Percentiles rank a stretch among this genome's conserved stretches.
These are phyloP conservation scores for Drosophila monieri DNA, from an alignment of 2,888 invertebrate species.

Conservation along the genomic window DNA sequence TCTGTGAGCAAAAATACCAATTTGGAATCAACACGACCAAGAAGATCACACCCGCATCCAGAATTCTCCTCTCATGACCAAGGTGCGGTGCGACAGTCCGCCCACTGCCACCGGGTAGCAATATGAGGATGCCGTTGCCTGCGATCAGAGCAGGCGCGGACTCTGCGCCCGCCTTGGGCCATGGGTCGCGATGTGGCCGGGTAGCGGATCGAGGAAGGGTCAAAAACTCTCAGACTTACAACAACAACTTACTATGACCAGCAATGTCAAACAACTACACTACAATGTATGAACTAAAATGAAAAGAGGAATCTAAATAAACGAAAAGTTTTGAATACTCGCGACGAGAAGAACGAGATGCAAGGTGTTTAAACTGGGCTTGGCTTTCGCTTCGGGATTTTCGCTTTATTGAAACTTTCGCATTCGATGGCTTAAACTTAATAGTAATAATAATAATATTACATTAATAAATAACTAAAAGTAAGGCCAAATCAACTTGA, in stretches of 20 bases:
- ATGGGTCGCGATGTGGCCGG: slow-evolving; percentile 15
- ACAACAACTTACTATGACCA: slow-evolving; percentile 42
- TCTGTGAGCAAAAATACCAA: slow-evolving; percentile 45
- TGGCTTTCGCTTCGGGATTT: slow-evolving; percentile 48
- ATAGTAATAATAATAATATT: slow-evolving; percentile 57
- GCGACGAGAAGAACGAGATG: slow-evolving; percentile 61
- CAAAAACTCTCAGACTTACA: slow-evolving; percentile 54
- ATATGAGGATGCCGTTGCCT: slow-evolving; percentile 72
- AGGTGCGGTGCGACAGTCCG: slow-evolving; percentile 19
- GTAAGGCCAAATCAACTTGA: slow-evolving; percentile 69
- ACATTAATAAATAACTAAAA: slow-evolving; percentile 73
- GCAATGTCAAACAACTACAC: slow-evolving; percentile 54
- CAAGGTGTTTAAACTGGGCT: slow-evolving; percentile 15
- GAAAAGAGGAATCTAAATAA: slow-evolving; percentile 67
- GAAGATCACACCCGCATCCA: slow-evolving; percentile 5
- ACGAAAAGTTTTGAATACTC: slow-evolving; percentile 74
- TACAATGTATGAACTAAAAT: slow-evolving; percentile 53
- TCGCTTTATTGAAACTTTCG: slow-evolving; percentile 68
- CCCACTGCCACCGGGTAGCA: slow-evolving; percentile 42
- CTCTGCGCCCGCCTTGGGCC: slow-evolving; percentile 52
- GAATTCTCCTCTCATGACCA: slow-evolving; percentile 6
- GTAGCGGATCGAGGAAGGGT: not conserved
- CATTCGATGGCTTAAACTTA: slow-evolving; percentile 67
- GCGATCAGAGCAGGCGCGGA: slow-evolving; percentile 41
- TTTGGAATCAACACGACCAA: slow-evolving; percentile 11